A percentile compares a stretch with the other conserved stretches of the same genome.
These are phyloP conservation scores for Megaceryle alcyon DNA, from an alignment of 2,797 vertebrate species.

Conservation along the genomic window DNA sequence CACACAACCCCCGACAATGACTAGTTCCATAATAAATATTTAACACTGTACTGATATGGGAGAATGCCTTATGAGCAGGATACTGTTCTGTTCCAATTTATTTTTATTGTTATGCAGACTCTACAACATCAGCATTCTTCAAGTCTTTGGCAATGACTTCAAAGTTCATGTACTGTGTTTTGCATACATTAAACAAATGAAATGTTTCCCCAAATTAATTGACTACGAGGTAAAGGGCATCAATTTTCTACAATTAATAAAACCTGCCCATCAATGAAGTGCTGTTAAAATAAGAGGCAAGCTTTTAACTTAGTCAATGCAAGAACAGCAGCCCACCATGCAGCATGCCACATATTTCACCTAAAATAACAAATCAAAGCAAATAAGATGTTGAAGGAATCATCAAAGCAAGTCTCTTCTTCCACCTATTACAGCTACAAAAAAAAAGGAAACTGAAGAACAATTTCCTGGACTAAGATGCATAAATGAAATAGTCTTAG, in stretches of 20 bases:
- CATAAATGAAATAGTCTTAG: neutral
- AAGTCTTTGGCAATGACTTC: neutral
- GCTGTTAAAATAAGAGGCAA: neutral
- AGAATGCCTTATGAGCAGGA: neutral
- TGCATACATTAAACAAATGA: neutral
- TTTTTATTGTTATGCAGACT: neutral
- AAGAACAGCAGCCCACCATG: neutral
- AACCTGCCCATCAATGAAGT: neutral
- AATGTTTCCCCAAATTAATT: neutral
- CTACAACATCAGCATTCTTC: neutral
- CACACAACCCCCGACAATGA: neutral
- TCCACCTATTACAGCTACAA: neutral
- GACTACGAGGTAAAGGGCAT: neutral
- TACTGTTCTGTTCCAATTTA: neutral
- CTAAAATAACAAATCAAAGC: neutral
- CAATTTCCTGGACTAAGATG: neutral
- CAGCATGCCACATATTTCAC: neutral
- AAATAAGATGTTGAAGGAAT: neutral
- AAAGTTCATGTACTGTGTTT: neutral
- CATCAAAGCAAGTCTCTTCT: neutral
- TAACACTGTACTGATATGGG: neutral
- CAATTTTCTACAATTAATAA: neutral
- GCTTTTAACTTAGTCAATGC: neutral
- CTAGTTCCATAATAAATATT: slow-evolving; percentile 14
- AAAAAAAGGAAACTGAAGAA: neutral